phyloP scores from a whole-genome alignment of 2,888 invertebrate species.

The Deilephila porcellus region DNA sequence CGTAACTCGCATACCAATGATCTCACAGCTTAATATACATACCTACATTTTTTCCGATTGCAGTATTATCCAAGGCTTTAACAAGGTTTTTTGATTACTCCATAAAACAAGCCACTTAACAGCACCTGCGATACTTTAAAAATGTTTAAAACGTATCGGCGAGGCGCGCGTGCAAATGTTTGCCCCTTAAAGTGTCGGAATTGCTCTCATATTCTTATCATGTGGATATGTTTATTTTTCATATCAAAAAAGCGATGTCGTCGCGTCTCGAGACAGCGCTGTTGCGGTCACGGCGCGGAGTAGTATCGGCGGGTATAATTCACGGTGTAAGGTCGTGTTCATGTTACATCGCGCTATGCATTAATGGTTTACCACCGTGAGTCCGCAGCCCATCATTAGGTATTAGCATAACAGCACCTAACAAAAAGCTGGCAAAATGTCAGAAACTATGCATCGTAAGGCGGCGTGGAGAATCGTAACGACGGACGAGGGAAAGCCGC shows the following conservation, averaged over 20 bases:
- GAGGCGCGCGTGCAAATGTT: conserved; percentile 55
- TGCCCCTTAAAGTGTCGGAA: conserved; percentile 33
- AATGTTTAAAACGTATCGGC: conserved; percentile 54
- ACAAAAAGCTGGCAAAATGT: conserved; percentile 73
- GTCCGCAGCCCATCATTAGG: conserved; percentile 63
- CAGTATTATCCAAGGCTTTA: conserved; percentile 54
- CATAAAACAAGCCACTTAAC: conserved; percentile 60
- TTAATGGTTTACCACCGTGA: conserved; percentile 52
- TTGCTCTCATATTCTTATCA: conserved; percentile 25
- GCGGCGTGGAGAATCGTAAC: conserved; percentile 75
- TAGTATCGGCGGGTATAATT: conserved; percentile 19
- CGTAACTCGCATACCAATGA: conserved; percentile 81
- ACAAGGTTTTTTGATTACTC: conserved; percentile 59
- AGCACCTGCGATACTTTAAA: conserved; percentile 55
- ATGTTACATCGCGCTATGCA: conserved; percentile 36
- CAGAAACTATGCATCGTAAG: conserved; percentile 63
- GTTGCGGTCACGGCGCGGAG: conserved; percentile 17
- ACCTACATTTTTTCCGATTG: conserved; percentile 64
- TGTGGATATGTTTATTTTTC: conserved; percentile 20
- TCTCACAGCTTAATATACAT: conserved; percentile 56
- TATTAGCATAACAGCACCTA: conserved; percentile 66
- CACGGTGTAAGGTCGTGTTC: conserved; percentile 29
- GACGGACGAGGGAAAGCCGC: conserved; percentile 71
- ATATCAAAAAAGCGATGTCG: conserved; percentile 8
- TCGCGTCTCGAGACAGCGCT: conserved; percentile 6